Conservation (phyloP, 2,797 vertebrate genomes). For the Falco naumanni region DNA sequence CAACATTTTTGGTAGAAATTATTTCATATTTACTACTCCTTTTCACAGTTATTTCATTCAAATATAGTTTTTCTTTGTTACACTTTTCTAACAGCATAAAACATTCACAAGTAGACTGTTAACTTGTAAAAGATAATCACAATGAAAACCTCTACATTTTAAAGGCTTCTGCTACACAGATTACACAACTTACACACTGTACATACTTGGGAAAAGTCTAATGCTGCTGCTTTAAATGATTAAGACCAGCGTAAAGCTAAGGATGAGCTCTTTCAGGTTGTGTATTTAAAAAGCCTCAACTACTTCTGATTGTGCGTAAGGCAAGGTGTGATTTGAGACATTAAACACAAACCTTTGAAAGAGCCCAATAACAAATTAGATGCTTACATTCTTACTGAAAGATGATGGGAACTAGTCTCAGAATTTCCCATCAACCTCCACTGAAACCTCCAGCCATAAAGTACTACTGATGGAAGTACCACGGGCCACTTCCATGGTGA, state of each 20-base stretch:
- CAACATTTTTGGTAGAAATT: conserved; percentile 22
- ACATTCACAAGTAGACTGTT: conserved; percentile 4
- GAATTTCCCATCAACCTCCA: background rate
- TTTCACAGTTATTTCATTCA: conserved; percentile 50
- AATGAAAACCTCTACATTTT: background rate
- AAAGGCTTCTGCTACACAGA: conserved; percentile 29
- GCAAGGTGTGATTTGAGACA: background rate
- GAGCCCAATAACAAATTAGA: background rate
- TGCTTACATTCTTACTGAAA: background rate
- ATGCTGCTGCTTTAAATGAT: background rate
- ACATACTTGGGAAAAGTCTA: background rate
- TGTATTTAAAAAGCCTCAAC: background rate
- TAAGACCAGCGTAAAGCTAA: conserved; percentile 18
- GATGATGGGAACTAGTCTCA: background rate
- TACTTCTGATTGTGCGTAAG: conserved; percentile 12
- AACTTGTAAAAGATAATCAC: background rate
- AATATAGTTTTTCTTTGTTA: conserved; percentile 26
- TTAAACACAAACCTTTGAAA: background rate
- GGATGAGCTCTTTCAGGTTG: background rate
- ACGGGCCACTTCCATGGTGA: background rate
- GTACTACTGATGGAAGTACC: background rate
- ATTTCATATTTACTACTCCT: conserved; percentile 12
- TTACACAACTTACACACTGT: background rate
- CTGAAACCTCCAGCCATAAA: background rate
- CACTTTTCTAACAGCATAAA: background rate